Evolutionary conservation across 2,888 invertebrate species (phyloP), one percentile per base, ranked within the genome.

Genomic region (Spatulosminthurus flaviceps): DNA sequence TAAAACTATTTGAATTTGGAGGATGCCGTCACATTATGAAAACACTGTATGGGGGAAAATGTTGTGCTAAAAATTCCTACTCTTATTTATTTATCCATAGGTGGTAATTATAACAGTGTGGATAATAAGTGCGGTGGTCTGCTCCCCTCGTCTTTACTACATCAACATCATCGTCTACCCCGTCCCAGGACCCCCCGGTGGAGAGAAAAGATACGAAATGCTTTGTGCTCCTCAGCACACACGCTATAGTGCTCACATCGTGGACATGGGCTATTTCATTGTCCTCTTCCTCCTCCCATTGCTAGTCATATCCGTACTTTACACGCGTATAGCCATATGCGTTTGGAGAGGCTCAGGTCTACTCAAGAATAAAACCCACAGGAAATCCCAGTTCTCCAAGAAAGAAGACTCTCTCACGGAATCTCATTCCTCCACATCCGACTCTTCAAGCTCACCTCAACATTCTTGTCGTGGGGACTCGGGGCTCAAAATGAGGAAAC

Each of bases 231-330:
- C 92, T 9, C 92, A 93, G 86, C 90, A 93, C 5, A 91, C 92
- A 87, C 92, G 93, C 88, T 94, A 92, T 88, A 92, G 94, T 87
- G 93, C 93, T 0, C 92, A 93, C 86, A 87, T 93, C 61, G 91
- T 94, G 87, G 94, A 94, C 87, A 92, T 93, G 88, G 91, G 93
- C 83, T 95, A 94, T 88, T 93, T 96, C 86, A 92, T 93, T 7
- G 89, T 95, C 11, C 92, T 95, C 81, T 96, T 95, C 88, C 90
- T 94, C 64, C 90, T 94, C 60, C 96, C 96, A 0, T 88, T 96
- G 74, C 89, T 92, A 73, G 91, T 95, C 29, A 95, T 96, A 92
- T 87, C 87, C 0, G 90, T 93, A 61, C 89, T 95, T 43, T 96
- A 96, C 87, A 93, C 93, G 43, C 91, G 93, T 86, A 95, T 96